Conservation (phyloP, 2,113 vertebrate genomes). For the Sceloporus tristichus region DNA sequence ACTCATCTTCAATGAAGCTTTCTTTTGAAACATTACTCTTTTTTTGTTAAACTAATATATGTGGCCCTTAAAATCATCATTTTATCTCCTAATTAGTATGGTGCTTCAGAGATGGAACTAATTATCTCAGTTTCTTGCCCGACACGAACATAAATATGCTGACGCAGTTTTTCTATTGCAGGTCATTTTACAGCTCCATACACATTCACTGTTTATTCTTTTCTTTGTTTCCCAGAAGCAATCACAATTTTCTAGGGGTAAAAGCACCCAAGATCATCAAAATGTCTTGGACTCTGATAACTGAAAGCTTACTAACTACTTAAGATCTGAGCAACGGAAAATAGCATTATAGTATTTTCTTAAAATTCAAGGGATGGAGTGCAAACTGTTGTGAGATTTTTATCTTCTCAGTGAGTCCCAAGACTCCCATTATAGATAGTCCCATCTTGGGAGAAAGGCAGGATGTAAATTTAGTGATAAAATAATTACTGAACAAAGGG, state of each 20-base stretch:
- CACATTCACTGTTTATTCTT: constrained; percentile 6
- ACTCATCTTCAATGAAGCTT: constrained; percentile 21
- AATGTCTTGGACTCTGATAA: background rate
- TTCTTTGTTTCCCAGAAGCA: background rate
- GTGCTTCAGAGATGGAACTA: constrained; percentile 29
- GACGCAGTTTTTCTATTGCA: background rate
- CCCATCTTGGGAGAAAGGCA: too few species aligned
- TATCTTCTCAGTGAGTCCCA: background rate
- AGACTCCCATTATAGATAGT: background rate
- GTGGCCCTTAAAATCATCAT: constrained; percentile 22
- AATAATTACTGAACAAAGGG: too few species aligned
- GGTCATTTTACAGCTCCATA: constrained; percentile 34
- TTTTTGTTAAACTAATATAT: constrained; percentile 22
- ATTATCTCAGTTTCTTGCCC: constrained; percentile 28
- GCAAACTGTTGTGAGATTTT: background rate
- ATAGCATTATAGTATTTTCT: background rate
- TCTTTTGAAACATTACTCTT: constrained; percentile 1
- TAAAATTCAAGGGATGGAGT: background rate
- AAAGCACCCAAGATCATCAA: background rate
- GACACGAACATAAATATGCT: constrained; percentile 26
- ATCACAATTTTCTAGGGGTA: background rate
- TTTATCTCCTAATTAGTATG: constrained; percentile 36
- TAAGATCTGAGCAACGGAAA: too few species aligned
- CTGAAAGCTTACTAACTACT: background rate
- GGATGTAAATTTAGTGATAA: too few species aligned